phyloP scores from a whole-genome alignment of 2,113 vertebrate species.

The Copsychus sechellarum region DNA sequence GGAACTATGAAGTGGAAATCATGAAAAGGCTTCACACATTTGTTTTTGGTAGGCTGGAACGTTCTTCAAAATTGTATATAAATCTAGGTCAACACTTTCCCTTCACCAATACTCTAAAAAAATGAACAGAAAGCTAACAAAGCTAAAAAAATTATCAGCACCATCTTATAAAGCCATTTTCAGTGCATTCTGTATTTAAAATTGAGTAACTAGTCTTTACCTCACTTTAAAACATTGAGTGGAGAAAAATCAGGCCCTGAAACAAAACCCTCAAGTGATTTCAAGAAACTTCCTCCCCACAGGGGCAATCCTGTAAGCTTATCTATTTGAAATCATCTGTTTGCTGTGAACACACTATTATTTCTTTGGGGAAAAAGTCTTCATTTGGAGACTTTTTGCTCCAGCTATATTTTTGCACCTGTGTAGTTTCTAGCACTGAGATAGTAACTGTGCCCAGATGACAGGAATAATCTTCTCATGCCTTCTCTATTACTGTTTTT shows the following conservation, averaged over 20 bases:
- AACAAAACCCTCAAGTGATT: not conserved
- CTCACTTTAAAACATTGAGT: not conserved
- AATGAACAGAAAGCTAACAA: not conserved
- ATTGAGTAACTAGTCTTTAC: not conserved
- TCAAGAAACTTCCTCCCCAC: not conserved
- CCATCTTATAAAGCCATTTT: not conserved
- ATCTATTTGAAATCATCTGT: not conserved
- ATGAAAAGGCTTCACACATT: not conserved
- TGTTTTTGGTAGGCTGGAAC: fast-evolving
- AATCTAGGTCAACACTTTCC: not conserved
- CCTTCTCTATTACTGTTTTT: not conserved
- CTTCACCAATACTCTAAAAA: not conserved
- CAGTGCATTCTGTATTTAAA: not conserved
- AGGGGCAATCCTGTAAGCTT: not conserved
- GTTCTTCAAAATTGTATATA: not conserved
- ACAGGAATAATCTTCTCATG: not conserved
- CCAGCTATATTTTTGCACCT: not conserved
- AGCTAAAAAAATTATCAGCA: not conserved
- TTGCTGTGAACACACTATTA: not conserved
- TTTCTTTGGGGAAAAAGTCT: not conserved
- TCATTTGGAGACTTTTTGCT: not conserved
- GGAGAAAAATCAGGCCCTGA: not conserved
- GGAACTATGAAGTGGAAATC: not conserved
- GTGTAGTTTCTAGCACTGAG: not conserved
- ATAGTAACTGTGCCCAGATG: not conserved